phyloP scores from a whole-genome alignment of 1,140 invertebrate species.

The Chironomus tepperi region DNA sequence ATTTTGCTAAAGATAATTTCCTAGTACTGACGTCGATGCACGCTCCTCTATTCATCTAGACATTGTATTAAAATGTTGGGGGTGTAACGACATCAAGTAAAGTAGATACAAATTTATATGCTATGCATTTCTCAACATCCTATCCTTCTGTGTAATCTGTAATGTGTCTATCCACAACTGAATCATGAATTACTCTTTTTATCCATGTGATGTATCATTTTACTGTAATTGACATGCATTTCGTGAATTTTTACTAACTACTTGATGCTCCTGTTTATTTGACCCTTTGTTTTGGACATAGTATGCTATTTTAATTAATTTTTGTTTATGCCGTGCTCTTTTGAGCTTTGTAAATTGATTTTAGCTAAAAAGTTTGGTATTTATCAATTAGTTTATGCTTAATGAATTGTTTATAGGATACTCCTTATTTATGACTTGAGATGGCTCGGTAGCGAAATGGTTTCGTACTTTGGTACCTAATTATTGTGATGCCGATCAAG shows the following conservation, averaged over 20 bases:
- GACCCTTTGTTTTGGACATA: too few relatives aligned
- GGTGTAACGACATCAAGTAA: not conserved
- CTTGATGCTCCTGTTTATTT: not conserved
- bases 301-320: not conserved
- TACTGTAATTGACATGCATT: not conserved
- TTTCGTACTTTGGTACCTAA: too few relatives aligned
- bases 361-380: too few relatives aligned
- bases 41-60: not conserved
- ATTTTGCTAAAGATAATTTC: not conserved
- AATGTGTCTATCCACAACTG: not conserved
- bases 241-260: not conserved
- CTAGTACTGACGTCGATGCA: not conserved
- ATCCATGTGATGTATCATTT: not conserved
- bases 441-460: too few relatives aligned
- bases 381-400: too few relatives aligned
- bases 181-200: not conserved
- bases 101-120: not conserved
- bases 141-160: not conserved
- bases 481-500: too few relatives aligned
- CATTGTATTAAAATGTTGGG: too few relatives aligned
- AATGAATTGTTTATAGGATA: not conserved
- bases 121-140: constrained; percentile 4
- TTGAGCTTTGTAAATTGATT: not conserved
- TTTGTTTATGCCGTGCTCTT: not conserved
- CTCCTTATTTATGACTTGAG: too few relatives aligned